Percentiles rank a stretch among this genome's conserved stretches.
Evolutionary conservation across 2,113 vertebrate genomes (phyloP).

Genomic region (Atherinomorus stipes): DNA sequence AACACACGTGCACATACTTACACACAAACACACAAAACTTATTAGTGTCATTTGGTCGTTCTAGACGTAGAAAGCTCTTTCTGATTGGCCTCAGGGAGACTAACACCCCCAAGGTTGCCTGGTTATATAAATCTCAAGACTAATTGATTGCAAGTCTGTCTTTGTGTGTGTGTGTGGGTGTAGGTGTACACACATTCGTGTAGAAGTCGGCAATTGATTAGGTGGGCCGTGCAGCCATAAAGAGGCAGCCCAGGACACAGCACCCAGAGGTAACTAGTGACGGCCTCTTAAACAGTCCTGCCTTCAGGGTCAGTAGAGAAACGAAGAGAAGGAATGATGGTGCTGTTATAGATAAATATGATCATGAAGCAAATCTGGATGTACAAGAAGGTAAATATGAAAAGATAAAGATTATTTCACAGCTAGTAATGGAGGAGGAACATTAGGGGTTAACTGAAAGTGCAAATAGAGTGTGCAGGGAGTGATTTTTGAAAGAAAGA

Average conservation of each 20-base stretch:
- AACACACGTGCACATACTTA: slow-evolving; percentile 40
- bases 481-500: slow-evolving; percentile 11
- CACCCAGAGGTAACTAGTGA: slow-evolving; percentile 59
- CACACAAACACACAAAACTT: slow-evolving; percentile 44
- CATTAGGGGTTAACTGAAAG: neutral
- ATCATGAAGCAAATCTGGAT: slow-evolving; percentile 1
- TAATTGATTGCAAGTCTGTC: slow-evolving; percentile 66
- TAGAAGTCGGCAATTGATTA: slow-evolving; percentile 67
- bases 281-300: slow-evolving; percentile 70
- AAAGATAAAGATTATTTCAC: neutral
- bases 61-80: slow-evolving; percentile 44
- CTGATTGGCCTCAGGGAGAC: slow-evolving; percentile 65
- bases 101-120: slow-evolving; percentile 54
- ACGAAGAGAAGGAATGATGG: slow-evolving; percentile 62
- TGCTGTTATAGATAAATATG: slow-evolving; percentile 19
- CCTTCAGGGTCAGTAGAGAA: slow-evolving; percentile 75
- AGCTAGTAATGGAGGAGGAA: slow-evolving; percentile 1
- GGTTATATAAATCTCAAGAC: slow-evolving; percentile 71
- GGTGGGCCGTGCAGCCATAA: slow-evolving; percentile 71
- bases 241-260: slow-evolving; percentile 68
- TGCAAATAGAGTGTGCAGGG: neutral
- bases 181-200: slow-evolving; percentile 10
- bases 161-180: slow-evolving; percentile 23
- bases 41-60: slow-evolving; percentile 67
- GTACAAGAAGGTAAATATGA: neutral